Base-by-base conservation (phyloP, 64 coral and sea anemone genomes). In the Anthopleura sola region DNA sequence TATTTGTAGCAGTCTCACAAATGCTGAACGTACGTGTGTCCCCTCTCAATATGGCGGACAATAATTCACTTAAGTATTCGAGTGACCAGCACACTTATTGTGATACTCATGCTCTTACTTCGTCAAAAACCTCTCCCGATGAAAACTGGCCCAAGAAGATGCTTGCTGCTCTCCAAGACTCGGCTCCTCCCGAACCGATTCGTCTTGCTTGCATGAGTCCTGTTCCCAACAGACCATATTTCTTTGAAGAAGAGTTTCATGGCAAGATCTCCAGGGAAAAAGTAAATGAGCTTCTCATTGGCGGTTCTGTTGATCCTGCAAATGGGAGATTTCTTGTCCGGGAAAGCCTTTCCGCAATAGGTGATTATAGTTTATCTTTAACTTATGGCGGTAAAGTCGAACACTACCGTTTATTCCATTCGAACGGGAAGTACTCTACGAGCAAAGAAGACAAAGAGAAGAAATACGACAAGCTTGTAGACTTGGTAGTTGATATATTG, bases 171-270 rank as follows among this genome's bases (percentile, higher is more conserved):
- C 86, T 99, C 37, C 87, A 99, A 81, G 87, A 92, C 33, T 94
- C 90, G 13, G 97, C 97, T n/a, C 85, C 90, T 66, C 97, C 97
- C 20, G 97, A 99, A 56, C 97, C 97, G 5, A 99, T 99, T 85
- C 84, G 97, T 34, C 57, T 99, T 24, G 97, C 97, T 21, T 99
- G 97, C 48, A 99, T 99, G 97, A 99, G 82, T 33, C 69, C 84
- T n/a, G 85, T 95, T 49, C 93, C 90, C 13, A 92, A 91, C 39
- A 92, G 75, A 84, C 97, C 93, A 60, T 32, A 55, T 47, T 92
- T 90, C 78, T 99, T 99, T 92, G 79, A 88, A 51, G 97, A 99
- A 84, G 93, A 95, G 37, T 99, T 99, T 60, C 97, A 99, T 85
- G 97, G 97, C 44, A 88, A 88, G 49, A 83, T 99, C 47, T 78